Conservation (phyloP, 30 jellyfish, hydroid and myxozoan genomes). For the Turritopsis dohrnii region DNA sequence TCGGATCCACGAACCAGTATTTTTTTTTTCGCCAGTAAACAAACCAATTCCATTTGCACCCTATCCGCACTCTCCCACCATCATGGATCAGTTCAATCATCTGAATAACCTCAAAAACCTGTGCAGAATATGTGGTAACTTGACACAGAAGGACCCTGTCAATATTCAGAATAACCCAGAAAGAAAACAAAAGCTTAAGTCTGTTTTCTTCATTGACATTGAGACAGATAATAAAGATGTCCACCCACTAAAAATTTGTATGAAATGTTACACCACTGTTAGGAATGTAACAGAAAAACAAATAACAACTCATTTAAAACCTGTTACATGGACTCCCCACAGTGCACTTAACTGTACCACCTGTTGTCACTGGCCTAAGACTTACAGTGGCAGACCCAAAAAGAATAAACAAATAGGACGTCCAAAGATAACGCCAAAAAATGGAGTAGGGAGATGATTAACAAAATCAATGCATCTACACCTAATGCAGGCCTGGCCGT, state of each 20-base stretch:
- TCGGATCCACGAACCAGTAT: not conserved
- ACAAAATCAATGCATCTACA: not conserved
- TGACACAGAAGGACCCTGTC: not conserved
- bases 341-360: not conserved
- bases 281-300: not conserved
- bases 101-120: not conserved
- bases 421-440: not conserved
- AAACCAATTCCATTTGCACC: too few relatives aligned
- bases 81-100: too few relatives aligned
- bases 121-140: not conserved
- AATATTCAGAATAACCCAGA: not conserved
- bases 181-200: not conserved
- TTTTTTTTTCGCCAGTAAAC: too few relatives aligned
- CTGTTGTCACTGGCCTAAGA: not conserved
- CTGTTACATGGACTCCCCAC: not conserved
- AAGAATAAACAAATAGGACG: not conserved
- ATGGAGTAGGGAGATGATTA: not conserved
- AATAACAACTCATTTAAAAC: not conserved
- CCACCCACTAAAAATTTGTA: not conserved
- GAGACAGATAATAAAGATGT: not conserved
- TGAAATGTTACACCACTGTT: not conserved
- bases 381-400: not conserved
- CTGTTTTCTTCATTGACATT: not conserved
- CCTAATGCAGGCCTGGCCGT: too few relatives aligned
- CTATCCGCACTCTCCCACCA: too few relatives aligned